Percentiles rank a stretch among this genome's conserved stretches.
Conservation (phyloP, 2,888 invertebrate species). For the Catocala fraxini region DNA sequence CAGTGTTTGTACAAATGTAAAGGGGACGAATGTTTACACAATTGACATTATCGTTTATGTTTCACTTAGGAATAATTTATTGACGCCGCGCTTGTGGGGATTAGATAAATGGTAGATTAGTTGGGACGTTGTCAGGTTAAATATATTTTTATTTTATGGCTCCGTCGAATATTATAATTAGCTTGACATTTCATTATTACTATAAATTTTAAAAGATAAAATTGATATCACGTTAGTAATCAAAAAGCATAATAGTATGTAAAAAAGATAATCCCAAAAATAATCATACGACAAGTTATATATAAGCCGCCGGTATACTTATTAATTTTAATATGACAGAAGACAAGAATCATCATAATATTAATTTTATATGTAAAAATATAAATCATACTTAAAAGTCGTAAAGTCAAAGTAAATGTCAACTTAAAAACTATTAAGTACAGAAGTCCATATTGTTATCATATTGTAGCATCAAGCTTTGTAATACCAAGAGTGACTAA, state of each 20-base stretch:
- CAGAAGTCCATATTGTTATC: conserved; percentile 43
- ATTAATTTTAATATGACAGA: conserved; percentile 7
- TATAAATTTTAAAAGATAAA: too few relatives aligned
- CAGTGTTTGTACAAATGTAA: conserved; percentile 78
- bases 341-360: background rate
- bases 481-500: conserved; percentile 20
- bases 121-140: conserved; percentile 20
- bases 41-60: conserved; percentile 83
- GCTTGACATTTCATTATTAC: background rate
- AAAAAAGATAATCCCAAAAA: background rate
- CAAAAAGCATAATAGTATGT: background rate
- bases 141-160: conserved; percentile 12
- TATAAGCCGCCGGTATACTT: background rate
- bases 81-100: conserved; percentile 63
- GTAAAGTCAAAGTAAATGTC: conserved; percentile 16
- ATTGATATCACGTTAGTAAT: too few relatives aligned
- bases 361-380: conserved; percentile 1
- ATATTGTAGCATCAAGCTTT: conserved; percentile 10
- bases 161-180: conserved; percentile 10
- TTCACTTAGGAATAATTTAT: conserved; percentile 83
- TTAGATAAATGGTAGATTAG: conserved; percentile 54
- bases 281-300: background rate
- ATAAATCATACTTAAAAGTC: conserved; percentile 20
- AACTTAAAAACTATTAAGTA: conserved; percentile 17
- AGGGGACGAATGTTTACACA: conserved; percentile 73